Evolutionary conservation across 2,888 invertebrate species (phyloP).

Genomic region (Abrostola triplasia): DNA sequence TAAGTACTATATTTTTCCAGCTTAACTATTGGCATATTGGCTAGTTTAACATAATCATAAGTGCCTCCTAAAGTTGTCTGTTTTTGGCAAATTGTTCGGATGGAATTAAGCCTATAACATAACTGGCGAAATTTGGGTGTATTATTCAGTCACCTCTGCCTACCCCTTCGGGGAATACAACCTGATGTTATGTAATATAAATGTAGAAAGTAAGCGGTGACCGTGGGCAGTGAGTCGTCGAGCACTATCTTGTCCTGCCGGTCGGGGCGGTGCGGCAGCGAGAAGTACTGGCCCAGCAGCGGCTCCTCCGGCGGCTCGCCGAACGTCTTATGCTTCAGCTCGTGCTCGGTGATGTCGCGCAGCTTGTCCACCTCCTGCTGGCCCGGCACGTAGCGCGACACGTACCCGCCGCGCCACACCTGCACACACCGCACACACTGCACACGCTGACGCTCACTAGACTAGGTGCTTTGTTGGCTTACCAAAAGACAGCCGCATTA

Average conservation of each 20-base stretch:
- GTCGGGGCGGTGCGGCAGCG: slow-evolving; percentile 85
- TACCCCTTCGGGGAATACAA: too few relatives aligned
- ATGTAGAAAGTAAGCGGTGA: slow-evolving; percentile 46
- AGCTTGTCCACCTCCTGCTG: slow-evolving; percentile 78
- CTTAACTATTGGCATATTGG: too few relatives aligned
- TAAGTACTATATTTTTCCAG: too few relatives aligned
- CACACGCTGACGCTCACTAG: too few relatives aligned
- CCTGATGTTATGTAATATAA: background rate
- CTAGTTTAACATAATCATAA: too few relatives aligned
- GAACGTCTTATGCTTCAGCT: slow-evolving; percentile 81
- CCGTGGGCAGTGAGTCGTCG: slow-evolving; percentile 89
- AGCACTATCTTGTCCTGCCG: slow-evolving; percentile 84
- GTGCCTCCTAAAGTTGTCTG: too few relatives aligned
- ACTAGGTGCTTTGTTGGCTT: too few relatives aligned
- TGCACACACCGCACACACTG: slow-evolving; percentile 38
- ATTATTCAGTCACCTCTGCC: too few relatives aligned
- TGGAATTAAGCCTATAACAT: too few relatives aligned
- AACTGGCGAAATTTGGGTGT: too few relatives aligned
- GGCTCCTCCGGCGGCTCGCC: slow-evolving; percentile 87
- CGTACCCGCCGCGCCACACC: slow-evolving; percentile 84
- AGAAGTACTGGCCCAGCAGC: slow-evolving; percentile 89
- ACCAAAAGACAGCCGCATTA: too few relatives aligned
- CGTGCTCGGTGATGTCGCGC: slow-evolving; percentile 78
- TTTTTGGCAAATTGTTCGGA: too few relatives aligned
- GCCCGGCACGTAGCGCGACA: slow-evolving; percentile 86